Conservation (phyloP, 1,140 invertebrate species). For the Nasonia longicornis region DNA sequence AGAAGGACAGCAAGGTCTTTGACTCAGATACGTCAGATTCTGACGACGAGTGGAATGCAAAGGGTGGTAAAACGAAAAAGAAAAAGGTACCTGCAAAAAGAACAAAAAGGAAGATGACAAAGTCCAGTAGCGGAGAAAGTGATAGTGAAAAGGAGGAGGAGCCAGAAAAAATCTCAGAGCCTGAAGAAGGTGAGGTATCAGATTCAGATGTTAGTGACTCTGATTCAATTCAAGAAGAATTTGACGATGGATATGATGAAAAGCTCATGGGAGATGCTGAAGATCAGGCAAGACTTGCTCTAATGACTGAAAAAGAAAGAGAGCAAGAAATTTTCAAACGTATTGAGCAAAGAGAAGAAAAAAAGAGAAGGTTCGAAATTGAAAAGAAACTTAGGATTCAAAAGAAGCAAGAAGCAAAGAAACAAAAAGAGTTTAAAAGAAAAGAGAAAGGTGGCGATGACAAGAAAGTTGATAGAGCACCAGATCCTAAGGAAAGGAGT, state of each 20-base stretch:
- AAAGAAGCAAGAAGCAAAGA: conserved; percentile 83
- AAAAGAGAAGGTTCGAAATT: conserved; percentile 97
- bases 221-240: conserved; percentile 75
- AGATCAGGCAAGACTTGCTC: conserved; percentile 87
- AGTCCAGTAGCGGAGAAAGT: conserved; percentile 72
- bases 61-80: conserved; percentile 72
- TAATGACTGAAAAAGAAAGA: conserved; percentile 96
- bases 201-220: conserved; percentile 71
- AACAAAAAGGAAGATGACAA: conserved; percentile 65
- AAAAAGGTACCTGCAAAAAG: conserved; percentile 70
- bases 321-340: conserved; percentile 98
- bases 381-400: conserved; percentile 92
- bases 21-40: conserved; percentile 80
- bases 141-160: conserved; percentile 67
- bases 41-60: conserved; percentile 78
- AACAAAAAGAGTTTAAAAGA: conserved; percentile 73
- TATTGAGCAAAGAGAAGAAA: conserved; percentile 91
- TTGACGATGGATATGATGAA: conserved; percentile 92
- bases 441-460: conserved; percentile 71
- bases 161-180: conserved; percentile 76
- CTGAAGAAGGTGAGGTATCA: conserved; percentile 80
- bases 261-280: conserved; percentile 97
- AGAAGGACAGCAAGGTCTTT: conserved; percentile 59
- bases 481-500: conserved; percentile 82
- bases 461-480: conserved; percentile 69